These are phyloP conservation scores for Belgica antarctica DNA, from an alignment of 2,888 invertebrate species.

Conservation along the genomic window DNA sequence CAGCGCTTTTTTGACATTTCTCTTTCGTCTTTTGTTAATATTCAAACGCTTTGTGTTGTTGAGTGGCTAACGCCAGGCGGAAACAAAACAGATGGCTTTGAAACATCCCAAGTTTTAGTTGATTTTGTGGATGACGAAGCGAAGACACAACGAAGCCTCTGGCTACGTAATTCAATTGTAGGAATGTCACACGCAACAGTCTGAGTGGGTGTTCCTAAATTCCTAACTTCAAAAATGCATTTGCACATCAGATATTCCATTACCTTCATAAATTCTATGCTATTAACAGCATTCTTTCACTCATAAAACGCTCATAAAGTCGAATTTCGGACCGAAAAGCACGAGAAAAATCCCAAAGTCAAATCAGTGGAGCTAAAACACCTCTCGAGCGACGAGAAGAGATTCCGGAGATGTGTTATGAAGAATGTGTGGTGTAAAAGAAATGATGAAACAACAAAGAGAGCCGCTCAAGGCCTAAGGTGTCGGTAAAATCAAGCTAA, in stretches of 20 bases:
- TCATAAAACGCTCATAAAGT: not conserved
- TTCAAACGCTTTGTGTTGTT: not conserved
- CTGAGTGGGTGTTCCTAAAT: slow-evolving; percentile 43
- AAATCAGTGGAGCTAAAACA: slow-evolving; percentile 3
- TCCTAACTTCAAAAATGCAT: not conserved
- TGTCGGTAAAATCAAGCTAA: slow-evolving; percentile 44
- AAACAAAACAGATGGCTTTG: not conserved
- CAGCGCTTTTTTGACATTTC: not conserved
- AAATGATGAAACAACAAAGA: slow-evolving; percentile 38
- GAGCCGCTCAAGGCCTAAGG: slow-evolving; percentile 41
- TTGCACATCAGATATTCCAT: not conserved
- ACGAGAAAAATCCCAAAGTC: slow-evolving; percentile 15
- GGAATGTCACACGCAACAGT: slow-evolving; percentile 33
- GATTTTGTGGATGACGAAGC: too few relatives aligned
- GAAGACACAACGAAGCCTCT: not conserved
- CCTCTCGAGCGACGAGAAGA: not conserved
- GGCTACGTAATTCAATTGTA: slow-evolving; percentile 24
- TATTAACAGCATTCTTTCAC: slow-evolving; percentile 16
- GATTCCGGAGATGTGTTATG: slow-evolving; percentile 28
- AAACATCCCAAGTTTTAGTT: too few relatives aligned
- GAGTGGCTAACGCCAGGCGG: slow-evolving; percentile 6
- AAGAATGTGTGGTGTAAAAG: slow-evolving; percentile 36
- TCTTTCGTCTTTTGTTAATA: not conserved
- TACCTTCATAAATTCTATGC: not conserved
- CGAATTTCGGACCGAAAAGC: not conserved